Evolutionary conservation across 2,113 vertebrate genomes (phyloP), one percentile per base, ranked within the genome.

Genomic region (Carettochelys insculpta): DNA sequence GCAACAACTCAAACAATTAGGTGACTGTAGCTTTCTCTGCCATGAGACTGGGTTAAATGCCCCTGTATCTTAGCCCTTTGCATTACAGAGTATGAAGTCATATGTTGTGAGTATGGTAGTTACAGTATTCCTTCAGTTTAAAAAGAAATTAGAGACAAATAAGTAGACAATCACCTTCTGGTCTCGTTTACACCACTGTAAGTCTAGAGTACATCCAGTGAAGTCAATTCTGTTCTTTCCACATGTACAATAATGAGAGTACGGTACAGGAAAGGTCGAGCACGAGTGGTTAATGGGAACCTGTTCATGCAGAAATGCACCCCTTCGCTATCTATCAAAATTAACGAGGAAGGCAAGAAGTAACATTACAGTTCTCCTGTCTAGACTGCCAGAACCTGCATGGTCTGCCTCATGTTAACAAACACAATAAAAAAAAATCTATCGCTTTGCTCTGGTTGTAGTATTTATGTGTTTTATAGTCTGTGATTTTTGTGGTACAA

Each of bases 241-340:
- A 89, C 2, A 1, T 10, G 51, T 65, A 48, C 71, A 80, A 68
- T 90, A 95, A 95, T 7, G 29, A 94, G 87, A 88, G 82, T 90
- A 11, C 2, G 5, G 83, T 68, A 83, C 6, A 56, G 82, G 52
- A 11, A 79, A 78, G 61, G 61, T 68, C 5, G 10, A 68, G 50
- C 54, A 80, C 79, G 53, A 91, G 82, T 83, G 80, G 89, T 94
- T 97, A 89, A 94, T 87, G 85, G 82, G 97, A 95, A 94, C 68
- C 54, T 84, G 78, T 93, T 71, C 90, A 76, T 87, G 81, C 61
- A 89, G 78, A 94, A 96, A 73, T 92, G 77, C 93, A 91, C 84
- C 48, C 54, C 90, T 94, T 11, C 48, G 2, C 90, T 95, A 95
- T 91, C 94, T 97, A 96, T 96, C 97, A 97, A 94, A 96, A 90